Percentiles rank a stretch among this genome's conserved stretches.
Conservation (phyloP, 2,888 invertebrate species). For the Teleiodes luculella region DNA sequence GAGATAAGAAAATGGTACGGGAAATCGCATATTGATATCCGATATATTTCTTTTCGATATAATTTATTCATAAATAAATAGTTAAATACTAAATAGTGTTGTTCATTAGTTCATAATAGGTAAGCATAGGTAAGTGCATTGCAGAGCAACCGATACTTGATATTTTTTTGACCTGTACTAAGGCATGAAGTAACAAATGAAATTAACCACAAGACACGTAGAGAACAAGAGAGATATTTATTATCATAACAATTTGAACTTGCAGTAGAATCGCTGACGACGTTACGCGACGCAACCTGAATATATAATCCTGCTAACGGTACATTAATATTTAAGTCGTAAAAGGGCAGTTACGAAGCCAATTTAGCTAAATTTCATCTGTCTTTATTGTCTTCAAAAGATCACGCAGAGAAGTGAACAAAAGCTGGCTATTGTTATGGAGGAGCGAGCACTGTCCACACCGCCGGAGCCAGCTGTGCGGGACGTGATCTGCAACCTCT, state of each 20-base stretch:
- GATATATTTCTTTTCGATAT: no score
- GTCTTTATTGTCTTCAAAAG: conserved; percentile 4
- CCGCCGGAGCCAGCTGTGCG: background rate
- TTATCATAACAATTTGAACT: background rate
- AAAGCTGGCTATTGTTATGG: conserved; percentile 8
- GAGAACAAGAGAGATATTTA: background rate
- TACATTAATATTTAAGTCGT: background rate
- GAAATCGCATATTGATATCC: no score
- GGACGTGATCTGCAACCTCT: background rate
- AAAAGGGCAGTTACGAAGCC: background rate
- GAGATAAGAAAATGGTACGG: background rate
- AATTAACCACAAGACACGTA: background rate
- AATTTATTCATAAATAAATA: no score
- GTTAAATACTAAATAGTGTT: no score
- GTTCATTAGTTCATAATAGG: no score
- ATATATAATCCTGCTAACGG: conserved; percentile 10
- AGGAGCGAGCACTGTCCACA: background rate
- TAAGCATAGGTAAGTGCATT: no score
- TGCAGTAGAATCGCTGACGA: background rate
- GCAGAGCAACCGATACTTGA: no score
- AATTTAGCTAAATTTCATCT: background rate
- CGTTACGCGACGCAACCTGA: conserved; percentile 8
- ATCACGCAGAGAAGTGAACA: conserved; percentile 7
- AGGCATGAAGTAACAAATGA: no score
- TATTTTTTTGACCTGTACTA: no score